Evolutionary conservation across 1,140 invertebrate species (phyloP), one percentile per base, ranked within the genome.

Genomic region (Phthorimaea operculella): DNA sequence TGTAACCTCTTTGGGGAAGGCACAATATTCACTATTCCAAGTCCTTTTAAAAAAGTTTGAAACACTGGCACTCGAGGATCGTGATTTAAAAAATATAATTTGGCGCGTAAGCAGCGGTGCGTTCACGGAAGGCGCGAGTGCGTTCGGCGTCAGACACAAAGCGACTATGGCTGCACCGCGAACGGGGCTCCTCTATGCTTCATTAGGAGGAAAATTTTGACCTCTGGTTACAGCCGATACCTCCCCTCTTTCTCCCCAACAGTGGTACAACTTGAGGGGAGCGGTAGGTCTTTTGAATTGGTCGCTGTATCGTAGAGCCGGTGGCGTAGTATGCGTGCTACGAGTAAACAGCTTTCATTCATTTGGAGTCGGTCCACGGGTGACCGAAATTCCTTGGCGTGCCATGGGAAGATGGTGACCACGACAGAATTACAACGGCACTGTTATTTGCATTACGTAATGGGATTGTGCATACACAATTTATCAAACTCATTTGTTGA

Each of bases 101-200:
- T 34, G 51, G 51, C 58, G 59, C 56, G 58, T 62, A 52, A 47
- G 48, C 18, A 54, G 54, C 52, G 58, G 17, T 33, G 51, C 52
- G 53, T 58, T 65, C 51, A 57, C 56, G 36, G 53, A 60, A 51
- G 55, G 61, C 60, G 57, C 76, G 67, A 72, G 69, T 66, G 68
- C 57, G 63, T 64, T 67, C 63, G 33, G 56, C 58, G 60, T 60
- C 53, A 50, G 61, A 56, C 69, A 58, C 69, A 68, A 61, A 60
- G 57, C 70, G 71, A 82, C 79, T 82, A 68, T 50, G 64, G 58
- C 54, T 66, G 48, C 56, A 33, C 47, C 58, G 51, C 57, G 42
- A 61, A 50, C 58, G 56, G 52, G 65, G 65, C 58, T 68, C 72
- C 66, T 72, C 72, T 74, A 78, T 67, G 72, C 66, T 62, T 76